phyloP scores from a whole-genome alignment of 2,797 vertebrate genomes.

The Hypotaenidia philippensis region DNA sequence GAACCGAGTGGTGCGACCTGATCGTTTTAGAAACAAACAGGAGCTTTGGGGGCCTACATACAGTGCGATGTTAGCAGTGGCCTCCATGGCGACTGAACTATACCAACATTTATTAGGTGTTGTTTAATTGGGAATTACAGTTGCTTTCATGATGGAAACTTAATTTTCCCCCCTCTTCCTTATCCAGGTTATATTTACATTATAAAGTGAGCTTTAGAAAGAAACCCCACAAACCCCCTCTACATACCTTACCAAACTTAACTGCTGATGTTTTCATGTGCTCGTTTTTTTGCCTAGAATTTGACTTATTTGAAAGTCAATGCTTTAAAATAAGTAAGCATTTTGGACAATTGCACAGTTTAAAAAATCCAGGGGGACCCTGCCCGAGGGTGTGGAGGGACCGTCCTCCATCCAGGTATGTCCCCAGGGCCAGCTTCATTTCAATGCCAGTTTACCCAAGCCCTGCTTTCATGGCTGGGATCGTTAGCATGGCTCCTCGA shows the following conservation, averaged over 20 bases:
- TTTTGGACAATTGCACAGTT: background rate
- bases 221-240: background rate
- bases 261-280: background rate
- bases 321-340: background rate
- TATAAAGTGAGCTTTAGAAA: background rate
- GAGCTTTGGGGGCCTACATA: slow-evolving; percentile 45
- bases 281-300: background rate
- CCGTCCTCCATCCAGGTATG: background rate
- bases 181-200: slow-evolving; percentile 41
- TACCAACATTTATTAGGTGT: background rate
- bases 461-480: background rate
- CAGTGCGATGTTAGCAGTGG: slow-evolving; percentile 25
- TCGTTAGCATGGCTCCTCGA: background rate
- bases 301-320: background rate
- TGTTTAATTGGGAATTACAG: slow-evolving; percentile 57
- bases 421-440: background rate
- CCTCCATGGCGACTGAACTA: background rate
- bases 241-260: background rate
- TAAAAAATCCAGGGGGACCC: background rate
- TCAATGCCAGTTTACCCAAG: background rate
- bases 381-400: background rate
- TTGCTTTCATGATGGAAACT: slow-evolving; percentile 52
- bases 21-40: slow-evolving; percentile 65
- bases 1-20: slow-evolving; percentile 64
- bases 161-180: slow-evolving; percentile 52